phyloP scores from a whole-genome alignment of 2,797 vertebrate species.

The Leptatherina wallacei region DNA sequence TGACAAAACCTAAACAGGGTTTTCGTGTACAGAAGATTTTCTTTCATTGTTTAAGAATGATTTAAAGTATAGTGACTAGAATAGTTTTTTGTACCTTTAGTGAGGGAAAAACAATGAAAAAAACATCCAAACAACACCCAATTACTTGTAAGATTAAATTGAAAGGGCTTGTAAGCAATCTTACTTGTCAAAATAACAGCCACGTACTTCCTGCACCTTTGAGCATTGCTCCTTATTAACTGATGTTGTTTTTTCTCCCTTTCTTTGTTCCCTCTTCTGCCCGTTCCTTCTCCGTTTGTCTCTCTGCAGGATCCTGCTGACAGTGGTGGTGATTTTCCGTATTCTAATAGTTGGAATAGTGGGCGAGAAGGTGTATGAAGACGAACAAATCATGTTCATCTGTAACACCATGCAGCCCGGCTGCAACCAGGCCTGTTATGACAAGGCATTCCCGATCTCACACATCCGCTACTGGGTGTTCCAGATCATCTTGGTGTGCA shows the following conservation, averaged over 20 bases:
- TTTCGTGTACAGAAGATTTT: neutral
- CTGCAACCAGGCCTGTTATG: conserved; percentile 93
- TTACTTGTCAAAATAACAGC: conserved; percentile 4
- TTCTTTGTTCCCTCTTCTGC: conserved; percentile 42
- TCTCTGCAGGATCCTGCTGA: conserved; percentile 90
- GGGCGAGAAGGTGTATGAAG: conserved; percentile 92
- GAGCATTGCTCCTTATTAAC: conserved; percentile 52
- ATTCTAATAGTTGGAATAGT: conserved; percentile 93
- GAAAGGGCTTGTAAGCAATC: conserved; percentile 15
- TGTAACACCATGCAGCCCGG: conserved; percentile 93
- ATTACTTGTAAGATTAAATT: conserved; percentile 11
- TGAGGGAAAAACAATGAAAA: neutral
- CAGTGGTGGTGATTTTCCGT: conserved; percentile 93
- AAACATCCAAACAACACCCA: conserved; percentile 12
- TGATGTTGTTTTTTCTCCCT: conserved; percentile 39
- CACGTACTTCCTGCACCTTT: conserved; percentile 21
- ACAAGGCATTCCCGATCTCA: conserved; percentile 92
- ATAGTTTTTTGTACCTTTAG: conserved; percentile 13
- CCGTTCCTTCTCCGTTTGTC: conserved; percentile 51
- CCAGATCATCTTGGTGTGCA: conserved; percentile 91
- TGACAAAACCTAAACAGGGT: neutral
- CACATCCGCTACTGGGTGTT: conserved; percentile 94
- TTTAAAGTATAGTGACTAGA: conserved; percentile 1
- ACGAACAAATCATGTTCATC: conserved; percentile 93
- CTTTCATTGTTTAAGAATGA: conserved; percentile 4